These are phyloP conservation scores for Brachionus asplanchnoidis DNA, from an alignment of 1,140 invertebrate genomes.

Conservation along the genomic window DNA sequence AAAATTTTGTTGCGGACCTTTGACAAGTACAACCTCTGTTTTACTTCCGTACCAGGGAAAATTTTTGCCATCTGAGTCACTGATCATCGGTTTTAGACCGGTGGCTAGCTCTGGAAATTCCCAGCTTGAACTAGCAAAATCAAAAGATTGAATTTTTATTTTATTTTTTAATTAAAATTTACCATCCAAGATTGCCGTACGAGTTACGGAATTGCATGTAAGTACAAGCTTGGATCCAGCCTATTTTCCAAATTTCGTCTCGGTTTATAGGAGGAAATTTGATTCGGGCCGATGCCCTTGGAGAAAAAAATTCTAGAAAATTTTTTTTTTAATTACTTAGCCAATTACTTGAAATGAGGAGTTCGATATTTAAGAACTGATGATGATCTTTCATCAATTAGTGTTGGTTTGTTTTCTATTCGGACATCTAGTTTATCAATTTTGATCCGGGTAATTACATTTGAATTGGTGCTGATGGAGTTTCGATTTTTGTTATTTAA, in stretches of 20 bases:
- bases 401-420: constrained; percentile 45
- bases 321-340: neutral
- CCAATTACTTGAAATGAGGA: constrained; percentile 44
- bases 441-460: constrained; percentile 28
- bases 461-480: neutral
- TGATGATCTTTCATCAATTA: constrained; percentile 44
- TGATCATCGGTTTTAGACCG: constrained; percentile 55
- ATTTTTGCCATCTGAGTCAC: constrained; percentile 55
- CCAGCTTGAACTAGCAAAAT: constrained; percentile 53
- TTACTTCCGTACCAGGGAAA: constrained; percentile 57
- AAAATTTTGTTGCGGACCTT: constrained; percentile 51
- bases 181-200: constrained; percentile 35
- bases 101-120: constrained; percentile 56
- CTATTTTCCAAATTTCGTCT: constrained; percentile 37
- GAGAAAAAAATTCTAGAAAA: neutral
- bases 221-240: constrained; percentile 41
- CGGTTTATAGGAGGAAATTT: neutral
- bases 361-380: constrained; percentile 45
- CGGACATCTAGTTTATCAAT: constrained; percentile 42
- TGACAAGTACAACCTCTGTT: constrained; percentile 52
- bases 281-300: constrained; percentile 1
- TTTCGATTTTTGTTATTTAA: constrained; percentile 3
- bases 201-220: constrained; percentile 24
- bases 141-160: neutral
- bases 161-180: neutral